phyloP scores from a whole-genome alignment of 2,888 invertebrate genomes.

The Imbricaverruca yamaguchii region DNA sequence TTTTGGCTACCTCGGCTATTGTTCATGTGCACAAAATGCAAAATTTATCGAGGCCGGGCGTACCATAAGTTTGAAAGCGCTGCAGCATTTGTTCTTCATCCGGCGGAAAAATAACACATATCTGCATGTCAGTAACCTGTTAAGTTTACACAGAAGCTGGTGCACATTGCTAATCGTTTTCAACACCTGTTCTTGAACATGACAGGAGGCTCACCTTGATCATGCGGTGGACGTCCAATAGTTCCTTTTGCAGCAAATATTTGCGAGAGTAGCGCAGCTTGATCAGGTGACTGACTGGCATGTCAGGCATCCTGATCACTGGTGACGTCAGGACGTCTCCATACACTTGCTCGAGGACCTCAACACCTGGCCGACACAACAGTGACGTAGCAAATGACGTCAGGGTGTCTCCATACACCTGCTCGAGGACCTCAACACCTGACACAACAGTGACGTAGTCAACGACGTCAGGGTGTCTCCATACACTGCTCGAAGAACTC shows the following conservation, averaged over 20 bases:
- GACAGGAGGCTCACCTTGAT: not conserved
- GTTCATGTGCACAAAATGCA: too few relatives aligned
- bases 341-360: not conserved
- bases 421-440: slow-evolving; percentile 1
- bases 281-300: slow-evolving; percentile 11
- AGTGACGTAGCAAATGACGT: too few relatives aligned
- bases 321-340: not conserved
- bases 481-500: slow-evolving; percentile 1
- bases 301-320: slow-evolving; percentile 4
- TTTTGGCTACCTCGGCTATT: too few relatives aligned
- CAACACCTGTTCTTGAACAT: too few relatives aligned
- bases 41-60: too few relatives aligned
- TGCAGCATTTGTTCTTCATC: too few relatives aligned
- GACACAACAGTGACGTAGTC: not conserved
- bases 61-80: too few relatives aligned
- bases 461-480: not conserved
- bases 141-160: too few relatives aligned
- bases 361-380: not conserved
- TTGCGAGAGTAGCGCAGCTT: slow-evolving; percentile 9
- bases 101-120: too few relatives aligned
- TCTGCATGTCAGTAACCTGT: too few relatives aligned
- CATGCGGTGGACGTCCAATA: slow-evolving; percentile 3
- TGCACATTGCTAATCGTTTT: too few relatives aligned
- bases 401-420: not conserved
- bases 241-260: slow-evolving; percentile 7